phyloP scores from a whole-genome alignment of 2,113 vertebrate genomes.

The Numida meleagris region DNA sequence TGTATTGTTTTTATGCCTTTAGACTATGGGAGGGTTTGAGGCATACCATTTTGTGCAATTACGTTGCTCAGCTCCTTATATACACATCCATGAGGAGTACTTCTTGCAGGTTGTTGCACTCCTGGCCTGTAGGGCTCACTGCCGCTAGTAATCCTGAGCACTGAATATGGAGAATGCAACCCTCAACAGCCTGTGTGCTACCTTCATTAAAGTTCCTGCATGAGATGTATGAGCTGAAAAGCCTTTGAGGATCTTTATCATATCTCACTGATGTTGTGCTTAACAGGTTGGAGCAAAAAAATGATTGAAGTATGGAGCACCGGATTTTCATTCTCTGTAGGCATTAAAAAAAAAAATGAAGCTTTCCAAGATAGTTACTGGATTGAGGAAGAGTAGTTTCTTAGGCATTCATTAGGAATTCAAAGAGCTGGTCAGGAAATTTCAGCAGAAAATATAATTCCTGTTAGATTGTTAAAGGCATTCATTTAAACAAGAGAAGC shows the following conservation, averaged over 20 bases:
- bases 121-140: not conserved
- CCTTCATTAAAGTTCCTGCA: not conserved
- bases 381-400: not conserved
- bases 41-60: not conserved
- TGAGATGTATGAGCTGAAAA: not conserved
- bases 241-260: not conserved
- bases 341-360: not conserved
- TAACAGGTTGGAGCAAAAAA: not conserved
- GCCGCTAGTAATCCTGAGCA: not conserved
- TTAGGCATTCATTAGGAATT: not conserved
- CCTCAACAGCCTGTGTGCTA: not conserved
- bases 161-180: not conserved
- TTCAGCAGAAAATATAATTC: not conserved
- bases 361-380: not conserved
- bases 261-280: not conserved
- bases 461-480: not conserved
- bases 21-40: not conserved
- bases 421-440: not conserved
- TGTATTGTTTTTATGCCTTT: not conserved
- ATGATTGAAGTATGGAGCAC: not conserved
- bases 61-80: not conserved
- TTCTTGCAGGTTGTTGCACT: not conserved
- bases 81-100: rapidly evolving
- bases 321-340: not conserved
- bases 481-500: not conserved